phyloP scores from a whole-genome alignment of 1,140 invertebrate species.

The Zaprionus kolodkinae region DNA sequence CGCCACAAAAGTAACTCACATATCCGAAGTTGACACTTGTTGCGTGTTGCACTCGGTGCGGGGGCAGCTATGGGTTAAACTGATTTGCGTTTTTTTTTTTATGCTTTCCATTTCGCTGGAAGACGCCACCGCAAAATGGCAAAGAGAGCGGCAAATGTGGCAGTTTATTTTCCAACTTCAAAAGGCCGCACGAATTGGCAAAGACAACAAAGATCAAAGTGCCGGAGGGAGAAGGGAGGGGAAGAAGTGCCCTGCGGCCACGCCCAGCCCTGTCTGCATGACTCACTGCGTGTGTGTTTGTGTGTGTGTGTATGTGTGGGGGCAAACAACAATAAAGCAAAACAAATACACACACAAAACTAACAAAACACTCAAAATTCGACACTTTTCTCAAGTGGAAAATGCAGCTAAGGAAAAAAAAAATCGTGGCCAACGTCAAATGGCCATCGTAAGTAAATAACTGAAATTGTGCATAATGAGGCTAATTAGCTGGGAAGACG shows the following conservation, averaged over 20 bases:
- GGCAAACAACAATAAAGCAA: constrained; percentile 20
- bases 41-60: constrained; percentile 54
- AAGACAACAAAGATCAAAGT: constrained; percentile 75
- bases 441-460: constrained; percentile 65
- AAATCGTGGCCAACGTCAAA: not conserved
- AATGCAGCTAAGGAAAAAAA: constrained; percentile 36
- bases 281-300: constrained; percentile 40
- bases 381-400: constrained; percentile 60
- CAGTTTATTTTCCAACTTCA: constrained; percentile 45
- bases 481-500: constrained; percentile 77
- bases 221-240: not conserved
- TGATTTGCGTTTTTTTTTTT: constrained; percentile 34
- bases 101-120: constrained; percentile 55
- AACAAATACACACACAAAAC: constrained; percentile 51
- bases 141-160: constrained; percentile 31
- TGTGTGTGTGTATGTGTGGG: not conserved
- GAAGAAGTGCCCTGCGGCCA: not conserved
- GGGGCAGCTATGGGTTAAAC: constrained; percentile 30
- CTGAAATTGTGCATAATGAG: constrained; percentile 75
- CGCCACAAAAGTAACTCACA: constrained; percentile 46
- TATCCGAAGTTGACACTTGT: constrained; percentile 70
- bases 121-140: constrained; percentile 60
- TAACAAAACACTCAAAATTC: constrained; percentile 62
- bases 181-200: constrained; percentile 58
- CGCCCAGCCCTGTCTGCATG: constrained; percentile 31